These are phyloP conservation scores for Chrysochloris asiatica DNA, from an alignment of 2,113 vertebrate species.

Conservation along the genomic window DNA sequence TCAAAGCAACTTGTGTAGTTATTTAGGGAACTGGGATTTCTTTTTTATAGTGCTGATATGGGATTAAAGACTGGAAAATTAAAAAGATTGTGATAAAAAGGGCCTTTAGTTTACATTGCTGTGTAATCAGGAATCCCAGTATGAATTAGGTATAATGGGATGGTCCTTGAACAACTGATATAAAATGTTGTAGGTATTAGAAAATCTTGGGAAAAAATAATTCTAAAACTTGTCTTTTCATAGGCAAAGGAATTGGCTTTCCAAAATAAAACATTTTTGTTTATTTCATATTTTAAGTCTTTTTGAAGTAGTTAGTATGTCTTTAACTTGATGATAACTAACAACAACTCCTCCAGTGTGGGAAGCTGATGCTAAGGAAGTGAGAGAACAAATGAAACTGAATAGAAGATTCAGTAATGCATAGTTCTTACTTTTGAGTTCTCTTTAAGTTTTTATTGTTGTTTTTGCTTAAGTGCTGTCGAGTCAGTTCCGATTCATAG, in stretches of 20 bases:
- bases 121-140: neutral
- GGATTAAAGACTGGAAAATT: neutral
- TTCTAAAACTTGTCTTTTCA: neutral
- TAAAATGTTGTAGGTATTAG: slow-evolving; percentile 33
- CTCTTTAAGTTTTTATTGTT: no score
- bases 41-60: slow-evolving; percentile 24
- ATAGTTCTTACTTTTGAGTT: no score
- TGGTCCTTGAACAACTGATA: slow-evolving; percentile 39
- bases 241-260: slow-evolving; percentile 26
- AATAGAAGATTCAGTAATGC: no score
- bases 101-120: slow-evolving; percentile 9
- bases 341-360: no score
- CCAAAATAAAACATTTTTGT: no score
- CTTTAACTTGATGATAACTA: no score
- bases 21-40: neutral
- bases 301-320: no score
- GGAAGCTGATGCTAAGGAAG: no score
- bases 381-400: no score
- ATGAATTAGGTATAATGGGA: slow-evolving; percentile 20
- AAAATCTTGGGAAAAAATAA: slow-evolving; percentile 32
- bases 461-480: no score
- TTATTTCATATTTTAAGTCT: no score
- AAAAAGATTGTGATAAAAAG: slow-evolving; percentile 23
- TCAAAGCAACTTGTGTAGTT: slow-evolving; percentile 17
- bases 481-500: no score